A percentile compares a stretch with the other conserved stretches of the same genome.
phyloP scores from a whole-genome alignment of 2,888 invertebrate species.

The Agonum fuliginosum region DNA sequence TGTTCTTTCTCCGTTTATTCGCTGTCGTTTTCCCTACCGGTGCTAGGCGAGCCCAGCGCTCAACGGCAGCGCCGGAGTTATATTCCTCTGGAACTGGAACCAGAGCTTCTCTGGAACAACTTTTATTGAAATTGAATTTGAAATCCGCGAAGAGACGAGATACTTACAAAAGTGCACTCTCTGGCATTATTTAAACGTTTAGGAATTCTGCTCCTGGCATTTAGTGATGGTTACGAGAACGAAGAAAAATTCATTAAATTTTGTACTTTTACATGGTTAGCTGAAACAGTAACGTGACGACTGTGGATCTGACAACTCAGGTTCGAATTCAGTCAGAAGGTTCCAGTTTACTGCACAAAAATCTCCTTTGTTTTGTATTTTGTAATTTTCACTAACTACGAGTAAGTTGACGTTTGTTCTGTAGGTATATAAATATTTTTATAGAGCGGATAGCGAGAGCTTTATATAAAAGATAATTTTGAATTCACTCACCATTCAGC shows the following conservation, averaged over 20 bases:
- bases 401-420: too few relatives aligned
- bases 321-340: too few relatives aligned
- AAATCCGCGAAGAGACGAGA: constrained; percentile 44
- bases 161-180: constrained; percentile 40
- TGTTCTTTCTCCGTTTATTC: neutral
- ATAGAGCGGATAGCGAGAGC: too few relatives aligned
- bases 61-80: neutral
- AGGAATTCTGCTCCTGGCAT: constrained; percentile 1
- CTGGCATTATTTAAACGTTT: constrained; percentile 41
- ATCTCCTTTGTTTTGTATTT: too few relatives aligned
- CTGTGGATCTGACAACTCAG: too few relatives aligned
- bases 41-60: neutral
- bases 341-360: too few relatives aligned
- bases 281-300: too few relatives aligned
- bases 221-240: neutral
- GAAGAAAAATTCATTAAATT: neutral
- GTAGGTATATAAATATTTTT: too few relatives aligned
- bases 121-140: constrained; percentile 56
- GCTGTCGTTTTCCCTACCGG: neutral
- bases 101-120: constrained; percentile 12
- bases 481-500: too few relatives aligned
- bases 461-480: too few relatives aligned
- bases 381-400: too few relatives aligned
- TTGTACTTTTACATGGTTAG: too few relatives aligned
- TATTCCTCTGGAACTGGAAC: neutral